Conservation (phyloP, 2,888 invertebrate species). For the Tiliacea citrago region DNA sequence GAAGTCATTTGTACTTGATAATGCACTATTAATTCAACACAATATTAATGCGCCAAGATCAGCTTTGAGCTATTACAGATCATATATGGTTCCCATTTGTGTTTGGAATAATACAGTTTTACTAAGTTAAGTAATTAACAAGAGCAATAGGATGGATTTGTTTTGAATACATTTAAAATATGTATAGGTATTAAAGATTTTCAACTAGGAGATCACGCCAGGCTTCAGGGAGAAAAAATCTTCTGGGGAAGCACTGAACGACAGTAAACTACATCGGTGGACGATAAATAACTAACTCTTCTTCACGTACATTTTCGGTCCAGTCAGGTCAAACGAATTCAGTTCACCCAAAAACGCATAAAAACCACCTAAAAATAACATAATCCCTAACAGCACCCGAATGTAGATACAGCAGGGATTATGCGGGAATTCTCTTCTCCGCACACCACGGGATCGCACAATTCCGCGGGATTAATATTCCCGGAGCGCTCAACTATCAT, state of each 20-base stretch:
- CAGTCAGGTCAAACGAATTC: background rate
- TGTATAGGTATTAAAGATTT: background rate
- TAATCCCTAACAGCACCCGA: constrained; percentile 51
- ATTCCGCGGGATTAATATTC: constrained; percentile 81
- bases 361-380: constrained; percentile 37
- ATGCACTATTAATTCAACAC: constrained; percentile 58
- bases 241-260: no score
- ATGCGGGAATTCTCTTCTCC: constrained; percentile 62
- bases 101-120: background rate
- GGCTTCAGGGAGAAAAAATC: background rate
- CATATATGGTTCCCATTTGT: background rate
- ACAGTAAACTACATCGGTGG: no score
- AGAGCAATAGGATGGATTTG: background rate
- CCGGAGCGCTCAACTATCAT: constrained; percentile 77
- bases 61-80: constrained; percentile 40
- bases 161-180: background rate
- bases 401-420: constrained; percentile 62
- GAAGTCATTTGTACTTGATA: constrained; percentile 61
- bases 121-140: background rate
- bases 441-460: constrained; percentile 61
- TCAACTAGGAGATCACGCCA: background rate
- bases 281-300: background rate
- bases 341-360: background rate
- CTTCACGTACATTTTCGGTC: no score
- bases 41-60: constrained; percentile 48